These are phyloP conservation scores for Cephus pulcher DNA, from an alignment of 2,888 invertebrate species.

Conservation along the genomic window DNA sequence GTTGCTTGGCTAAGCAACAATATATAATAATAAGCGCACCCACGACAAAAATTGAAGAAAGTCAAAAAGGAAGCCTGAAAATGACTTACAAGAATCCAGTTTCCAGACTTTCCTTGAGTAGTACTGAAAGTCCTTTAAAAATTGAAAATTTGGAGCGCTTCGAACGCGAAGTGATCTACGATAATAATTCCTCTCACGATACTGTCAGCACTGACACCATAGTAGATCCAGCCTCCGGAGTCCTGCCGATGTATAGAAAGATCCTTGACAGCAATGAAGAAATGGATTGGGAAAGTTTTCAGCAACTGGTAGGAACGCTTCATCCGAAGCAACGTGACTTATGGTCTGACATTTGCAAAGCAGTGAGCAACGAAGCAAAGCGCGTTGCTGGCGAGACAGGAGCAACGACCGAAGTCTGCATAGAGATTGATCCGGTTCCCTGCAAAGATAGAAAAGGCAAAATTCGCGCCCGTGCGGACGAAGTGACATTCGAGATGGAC, in stretches of 20 bases:
- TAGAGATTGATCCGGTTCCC: slow-evolving; percentile 41
- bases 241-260: slow-evolving; percentile 28
- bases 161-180: slow-evolving; percentile 26
- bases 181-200: slow-evolving; percentile 21
- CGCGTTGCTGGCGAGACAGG: slow-evolving; percentile 31
- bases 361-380: slow-evolving; percentile 38
- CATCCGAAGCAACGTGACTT: slow-evolving; percentile 41
- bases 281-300: slow-evolving; percentile 46
- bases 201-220: neutral
- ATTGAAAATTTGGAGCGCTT: slow-evolving; percentile 18
- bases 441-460: slow-evolving; percentile 8
- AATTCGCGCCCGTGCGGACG: slow-evolving; percentile 21
- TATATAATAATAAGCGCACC: neutral
- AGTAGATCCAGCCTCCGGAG: slow-evolving; percentile 4
- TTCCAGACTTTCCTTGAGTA: neutral
- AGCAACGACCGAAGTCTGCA: slow-evolving; percentile 41
- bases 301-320: slow-evolving; percentile 35
- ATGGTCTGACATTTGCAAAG: slow-evolving; percentile 44
- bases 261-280: slow-evolving; percentile 36
- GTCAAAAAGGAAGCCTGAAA: neutral
- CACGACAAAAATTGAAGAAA: neutral
- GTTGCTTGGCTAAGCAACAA: neutral
- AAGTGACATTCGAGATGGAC: slow-evolving; percentile 49
- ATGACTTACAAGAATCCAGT: slow-evolving; percentile 7
- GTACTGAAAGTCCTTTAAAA: neutral